Evolutionary conservation across 2,888 invertebrate genomes (phyloP).

Genomic region (Magallana nippona): DNA sequence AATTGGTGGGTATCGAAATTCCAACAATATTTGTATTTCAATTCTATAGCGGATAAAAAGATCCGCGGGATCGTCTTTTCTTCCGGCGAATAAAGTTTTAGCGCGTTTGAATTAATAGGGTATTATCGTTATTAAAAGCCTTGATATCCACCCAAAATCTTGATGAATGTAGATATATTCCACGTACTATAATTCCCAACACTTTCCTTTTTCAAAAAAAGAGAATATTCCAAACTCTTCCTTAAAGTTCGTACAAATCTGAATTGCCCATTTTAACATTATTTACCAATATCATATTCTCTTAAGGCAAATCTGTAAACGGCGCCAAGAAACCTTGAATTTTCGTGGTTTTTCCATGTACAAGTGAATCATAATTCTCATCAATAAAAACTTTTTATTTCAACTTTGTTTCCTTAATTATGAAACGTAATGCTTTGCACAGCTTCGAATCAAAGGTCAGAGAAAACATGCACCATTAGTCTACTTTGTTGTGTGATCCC

Average conservation of each 20-base stretch:
- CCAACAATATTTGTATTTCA: constrained; percentile 25
- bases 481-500: not conserved
- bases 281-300: too few relatives aligned
- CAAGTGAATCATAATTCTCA: not conserved
- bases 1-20: constrained; percentile 19
- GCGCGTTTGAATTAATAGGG: not conserved
- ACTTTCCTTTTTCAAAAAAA: too few relatives aligned
- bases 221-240: too few relatives aligned
- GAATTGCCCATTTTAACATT: too few relatives aligned
- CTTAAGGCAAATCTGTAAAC: not conserved
- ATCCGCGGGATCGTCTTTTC: not conserved
- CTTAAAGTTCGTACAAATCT: too few relatives aligned
- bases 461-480: too few relatives aligned
- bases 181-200: too few relatives aligned
- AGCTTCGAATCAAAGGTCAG: constrained; percentile 1
- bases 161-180: too few relatives aligned
- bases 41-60: not conserved
- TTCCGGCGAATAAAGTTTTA: not conserved
- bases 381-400: not conserved
- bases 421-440: not conserved
- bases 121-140: not conserved
- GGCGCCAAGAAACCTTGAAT: constrained; percentile 5
- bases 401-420: not conserved
- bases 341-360: not conserved
- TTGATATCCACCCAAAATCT: not conserved